Percentiles rank a stretch among this genome's conserved stretches.
These are phyloP conservation scores for Gymnoscopelus braueri DNA, from an alignment of 2,797 vertebrate species.

Conservation along the genomic window DNA sequence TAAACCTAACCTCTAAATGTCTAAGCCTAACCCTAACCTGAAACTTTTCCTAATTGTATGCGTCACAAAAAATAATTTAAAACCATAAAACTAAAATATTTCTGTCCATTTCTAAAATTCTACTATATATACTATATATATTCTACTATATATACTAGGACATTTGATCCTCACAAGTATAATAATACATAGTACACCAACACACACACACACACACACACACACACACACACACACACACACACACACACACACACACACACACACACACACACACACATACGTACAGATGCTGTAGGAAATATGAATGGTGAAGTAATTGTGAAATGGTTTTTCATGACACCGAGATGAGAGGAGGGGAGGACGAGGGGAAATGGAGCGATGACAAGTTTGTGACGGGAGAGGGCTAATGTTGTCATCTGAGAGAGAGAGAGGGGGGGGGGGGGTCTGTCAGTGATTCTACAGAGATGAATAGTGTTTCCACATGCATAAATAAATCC, in stretches of 20 bases:
- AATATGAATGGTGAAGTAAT: conserved; percentile 39
- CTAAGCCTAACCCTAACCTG: too few species aligned
- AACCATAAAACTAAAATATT: too few species aligned
- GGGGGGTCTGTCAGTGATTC: conserved; percentile 51
- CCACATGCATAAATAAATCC: conserved; percentile 18
- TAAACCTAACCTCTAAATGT: too few species aligned
- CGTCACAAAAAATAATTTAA: too few species aligned
- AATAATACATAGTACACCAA: background rate
- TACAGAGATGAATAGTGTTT: conserved; percentile 7
- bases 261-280: background rate
- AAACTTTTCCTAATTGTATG: too few species aligned
- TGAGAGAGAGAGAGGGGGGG: conserved; percentile 8
- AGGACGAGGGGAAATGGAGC: conserved; percentile 10
- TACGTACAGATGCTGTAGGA: conserved; percentile 27
- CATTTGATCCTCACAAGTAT: too few species aligned
- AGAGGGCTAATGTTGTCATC: conserved; percentile 28
- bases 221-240: background rate
- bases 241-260: background rate
- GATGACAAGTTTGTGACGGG: conserved; percentile 29
- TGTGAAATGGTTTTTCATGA: conserved; percentile 17
- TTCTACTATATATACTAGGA: too few species aligned
- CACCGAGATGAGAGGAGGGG: conserved; percentile 39
- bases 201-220: conserved; percentile 8
- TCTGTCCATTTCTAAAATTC: too few species aligned
- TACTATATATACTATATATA: too few species aligned